A percentile compares a stretch with the other conserved stretches of the same genome.
These are phyloP conservation scores for Enteromius argenteus DNA, from an alignment of 2,797 vertebrate species.

Conservation along the genomic window DNA sequence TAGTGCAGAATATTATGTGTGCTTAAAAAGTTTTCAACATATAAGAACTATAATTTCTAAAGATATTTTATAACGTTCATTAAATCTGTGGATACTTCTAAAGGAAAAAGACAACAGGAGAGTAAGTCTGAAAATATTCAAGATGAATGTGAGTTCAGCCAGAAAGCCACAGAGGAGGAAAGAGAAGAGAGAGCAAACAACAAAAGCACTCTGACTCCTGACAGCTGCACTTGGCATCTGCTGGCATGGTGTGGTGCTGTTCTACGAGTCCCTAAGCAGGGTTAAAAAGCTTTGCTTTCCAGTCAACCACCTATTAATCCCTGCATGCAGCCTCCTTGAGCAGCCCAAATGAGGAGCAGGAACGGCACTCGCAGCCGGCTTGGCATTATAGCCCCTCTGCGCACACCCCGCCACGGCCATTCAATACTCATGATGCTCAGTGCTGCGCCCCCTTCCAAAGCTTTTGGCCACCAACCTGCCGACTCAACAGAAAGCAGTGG, in stretches of 20 bases:
- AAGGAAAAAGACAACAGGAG: background rate
- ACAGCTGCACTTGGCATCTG: slow-evolving; percentile 97
- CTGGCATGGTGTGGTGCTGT: slow-evolving; percentile 84
- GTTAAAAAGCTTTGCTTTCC: slow-evolving; percentile 91
- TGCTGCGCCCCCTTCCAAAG: slow-evolving; percentile 40
- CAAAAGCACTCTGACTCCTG: slow-evolving; percentile 77
- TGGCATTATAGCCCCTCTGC: slow-evolving; percentile 82
- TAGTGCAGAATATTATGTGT: background rate
- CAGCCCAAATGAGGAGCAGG: slow-evolving; percentile 75
- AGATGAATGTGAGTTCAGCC: background rate
- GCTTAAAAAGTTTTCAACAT: background rate
- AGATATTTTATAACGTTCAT: background rate
- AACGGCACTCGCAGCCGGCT: slow-evolving; percentile 72
- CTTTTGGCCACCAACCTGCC: slow-evolving; percentile 67
- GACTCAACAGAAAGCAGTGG: slow-evolving; percentile 63
- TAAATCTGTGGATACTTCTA: slow-evolving; percentile 3
- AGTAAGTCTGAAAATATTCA: slow-evolving; percentile 10
- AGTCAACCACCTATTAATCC: slow-evolving; percentile 89
- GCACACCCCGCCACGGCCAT: slow-evolving; percentile 78
- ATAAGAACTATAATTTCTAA: background rate
- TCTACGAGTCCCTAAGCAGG: slow-evolving; percentile 89
- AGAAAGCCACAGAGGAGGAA: slow-evolving; percentile 17
- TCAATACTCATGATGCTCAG: slow-evolving; percentile 55
- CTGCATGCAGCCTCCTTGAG: slow-evolving; percentile 83
- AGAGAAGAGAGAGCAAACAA: slow-evolving; percentile 60